These are phyloP conservation scores for Agriopis leucophaearia DNA, from an alignment of 2,888 invertebrate species.

Conservation along the genomic window DNA sequence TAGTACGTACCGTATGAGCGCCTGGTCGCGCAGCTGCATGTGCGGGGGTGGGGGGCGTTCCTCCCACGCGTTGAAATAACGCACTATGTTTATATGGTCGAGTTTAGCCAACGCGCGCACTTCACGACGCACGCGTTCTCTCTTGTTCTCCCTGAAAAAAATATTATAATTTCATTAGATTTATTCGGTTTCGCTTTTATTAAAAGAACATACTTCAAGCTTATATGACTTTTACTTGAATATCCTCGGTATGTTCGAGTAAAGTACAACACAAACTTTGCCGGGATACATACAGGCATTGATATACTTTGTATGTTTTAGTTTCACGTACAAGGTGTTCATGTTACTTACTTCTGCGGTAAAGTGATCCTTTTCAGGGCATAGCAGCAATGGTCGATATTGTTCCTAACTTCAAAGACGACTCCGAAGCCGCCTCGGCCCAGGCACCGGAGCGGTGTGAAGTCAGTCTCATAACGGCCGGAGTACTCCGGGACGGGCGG, in stretches of 20 bases:
- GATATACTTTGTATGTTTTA: no score
- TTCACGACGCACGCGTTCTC: conserved; percentile 96
- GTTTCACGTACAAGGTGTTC: no score
- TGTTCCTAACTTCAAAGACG: conserved; percentile 97
- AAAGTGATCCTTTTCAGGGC: conserved; percentile 97
- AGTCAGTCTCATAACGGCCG: conserved; percentile 92
- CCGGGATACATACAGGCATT: no score
- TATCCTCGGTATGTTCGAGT: no score
- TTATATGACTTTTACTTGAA: no score
- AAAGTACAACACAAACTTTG: no score
- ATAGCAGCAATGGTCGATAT: conserved; percentile 97
- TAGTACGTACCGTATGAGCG: conserved; percentile 73
- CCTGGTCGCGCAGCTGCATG: conserved; percentile 89
- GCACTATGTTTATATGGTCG: conserved; percentile 97
- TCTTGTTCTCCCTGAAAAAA: conserved; percentile 89
- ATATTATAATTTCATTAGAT: no score
- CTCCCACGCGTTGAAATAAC: conserved; percentile 98
- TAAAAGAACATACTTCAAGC: no score
- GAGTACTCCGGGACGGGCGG: conserved; percentile 70
- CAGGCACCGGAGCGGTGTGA: conserved; percentile 92
- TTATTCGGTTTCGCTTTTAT: no score
- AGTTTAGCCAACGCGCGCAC: conserved; percentile 97
- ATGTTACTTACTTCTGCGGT: conserved; percentile 88
- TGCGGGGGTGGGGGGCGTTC: conserved; percentile 97
- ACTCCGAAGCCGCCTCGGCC: conserved; percentile 98